Conservation (phyloP, 2,797 vertebrate species). For the Pseudochromis fuscus region DNA sequence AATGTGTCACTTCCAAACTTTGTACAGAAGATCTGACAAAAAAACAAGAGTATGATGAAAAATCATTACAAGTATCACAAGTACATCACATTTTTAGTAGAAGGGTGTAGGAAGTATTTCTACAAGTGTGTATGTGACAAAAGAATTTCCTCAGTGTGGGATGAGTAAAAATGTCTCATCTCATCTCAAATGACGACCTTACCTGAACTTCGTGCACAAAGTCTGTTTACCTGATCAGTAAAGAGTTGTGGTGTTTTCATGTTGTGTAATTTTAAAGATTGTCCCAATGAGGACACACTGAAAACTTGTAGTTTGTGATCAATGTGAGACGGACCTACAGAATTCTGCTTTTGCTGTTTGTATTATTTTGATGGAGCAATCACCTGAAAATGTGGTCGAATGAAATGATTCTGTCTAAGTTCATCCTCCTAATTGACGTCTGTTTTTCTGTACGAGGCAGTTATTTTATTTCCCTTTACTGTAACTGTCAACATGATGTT, state of each 20-base stretch:
- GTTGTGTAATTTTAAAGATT: not conserved
- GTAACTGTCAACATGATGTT: not conserved
- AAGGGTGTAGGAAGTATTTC: too few species aligned
- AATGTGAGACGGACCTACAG: not conserved
- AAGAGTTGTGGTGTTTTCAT: not conserved
- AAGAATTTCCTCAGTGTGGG: too few species aligned
- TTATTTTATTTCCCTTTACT: not conserved
- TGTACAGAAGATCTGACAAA: too few species aligned
- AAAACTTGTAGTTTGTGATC: not conserved
- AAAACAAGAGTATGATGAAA: not conserved
- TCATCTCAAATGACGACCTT: too few species aligned
- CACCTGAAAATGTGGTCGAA: too few species aligned
- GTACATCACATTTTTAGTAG: not conserved
- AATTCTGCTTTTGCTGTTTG: too few species aligned
- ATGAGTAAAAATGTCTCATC: too few species aligned
- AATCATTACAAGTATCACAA: slow-evolving; percentile 25
- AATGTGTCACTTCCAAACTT: not conserved
- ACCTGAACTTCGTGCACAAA: too few species aligned
- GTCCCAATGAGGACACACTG: not conserved
- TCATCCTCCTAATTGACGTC: not conserved
- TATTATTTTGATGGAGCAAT: too few species aligned
- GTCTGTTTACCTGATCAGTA: not conserved
- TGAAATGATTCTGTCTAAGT: too few species aligned
- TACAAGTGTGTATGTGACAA: too few species aligned
- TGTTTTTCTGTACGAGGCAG: not conserved